phyloP scores from a whole-genome alignment of 1,140 invertebrate genomes.

The Microplitis mediator region DNA sequence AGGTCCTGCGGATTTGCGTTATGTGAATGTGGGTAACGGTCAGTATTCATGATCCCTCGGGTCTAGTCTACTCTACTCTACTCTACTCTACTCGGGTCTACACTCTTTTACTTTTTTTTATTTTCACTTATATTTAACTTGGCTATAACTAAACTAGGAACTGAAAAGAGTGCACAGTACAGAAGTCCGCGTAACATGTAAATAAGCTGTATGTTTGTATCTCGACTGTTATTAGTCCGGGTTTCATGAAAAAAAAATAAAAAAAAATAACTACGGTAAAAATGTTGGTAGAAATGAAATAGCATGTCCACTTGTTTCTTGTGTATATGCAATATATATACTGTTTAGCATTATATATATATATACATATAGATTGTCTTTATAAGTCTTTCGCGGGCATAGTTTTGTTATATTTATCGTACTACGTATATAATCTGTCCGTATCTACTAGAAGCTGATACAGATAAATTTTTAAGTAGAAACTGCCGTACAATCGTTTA shows the following conservation, averaged over 20 bases:
- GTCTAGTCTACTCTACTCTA: neutral
- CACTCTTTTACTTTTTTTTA: conserved; percentile 2
- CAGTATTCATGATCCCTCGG: conserved; percentile 45
- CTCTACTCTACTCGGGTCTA: no score
- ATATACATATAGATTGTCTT: neutral
- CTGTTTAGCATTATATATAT: conserved; percentile 33
- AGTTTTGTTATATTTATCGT: no score
- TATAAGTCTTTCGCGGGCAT: no score
- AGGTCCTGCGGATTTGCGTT: no score
- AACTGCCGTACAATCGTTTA: no score
- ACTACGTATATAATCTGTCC: no score
- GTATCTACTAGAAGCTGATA: no score
- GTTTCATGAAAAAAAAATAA: conserved; percentile 37
- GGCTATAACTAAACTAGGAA: neutral
- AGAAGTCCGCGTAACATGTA: conserved; percentile 41
- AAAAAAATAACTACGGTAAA: conserved; percentile 33
- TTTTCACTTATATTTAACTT: neutral
- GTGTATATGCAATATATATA: conserved; percentile 32
- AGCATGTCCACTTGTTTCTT: conserved; percentile 32
- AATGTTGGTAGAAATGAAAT: conserved; percentile 47
- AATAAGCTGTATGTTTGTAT: conserved; percentile 39
- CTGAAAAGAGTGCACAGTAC: neutral
- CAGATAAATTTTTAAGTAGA: no score
- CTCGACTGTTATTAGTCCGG: conserved; percentile 47
- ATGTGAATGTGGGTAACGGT: conserved; percentile 44